phyloP scores from a whole-genome alignment of 2,888 invertebrate genomes.

The Hemicrepidius hirtus region DNA sequence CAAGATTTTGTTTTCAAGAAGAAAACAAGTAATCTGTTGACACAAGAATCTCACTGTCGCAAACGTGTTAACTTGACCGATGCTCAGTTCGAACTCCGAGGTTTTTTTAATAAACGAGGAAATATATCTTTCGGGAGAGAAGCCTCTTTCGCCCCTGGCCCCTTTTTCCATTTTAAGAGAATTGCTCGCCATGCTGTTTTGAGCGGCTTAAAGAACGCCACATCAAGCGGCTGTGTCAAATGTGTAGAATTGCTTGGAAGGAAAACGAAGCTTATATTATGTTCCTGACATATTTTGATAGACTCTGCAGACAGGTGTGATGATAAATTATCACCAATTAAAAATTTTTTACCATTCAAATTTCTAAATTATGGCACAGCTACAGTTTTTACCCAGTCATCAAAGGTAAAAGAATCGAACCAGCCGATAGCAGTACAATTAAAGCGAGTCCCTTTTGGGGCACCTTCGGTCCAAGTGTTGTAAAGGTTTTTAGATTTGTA shows the following conservation, averaged over 20 bases:
- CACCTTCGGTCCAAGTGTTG: slow-evolving; percentile 26
- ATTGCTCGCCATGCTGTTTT: slow-evolving; percentile 21
- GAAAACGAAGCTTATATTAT: slow-evolving; percentile 17
- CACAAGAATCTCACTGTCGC: too few species aligned
- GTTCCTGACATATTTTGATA: not conserved
- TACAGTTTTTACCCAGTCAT: slow-evolving; percentile 35
- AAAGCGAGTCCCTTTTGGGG: slow-evolving; percentile 6
- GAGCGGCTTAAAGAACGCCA: slow-evolving; percentile 17
- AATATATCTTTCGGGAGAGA: not conserved
- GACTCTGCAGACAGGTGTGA: not conserved
- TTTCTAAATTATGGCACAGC: slow-evolving; percentile 26
- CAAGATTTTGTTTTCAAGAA: too few species aligned
- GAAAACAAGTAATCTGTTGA: too few species aligned
- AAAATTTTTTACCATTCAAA: slow-evolving; percentile 16
- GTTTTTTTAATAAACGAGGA: not conserved
- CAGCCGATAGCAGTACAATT: slow-evolving; percentile 34
- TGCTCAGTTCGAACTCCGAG: too few species aligned
- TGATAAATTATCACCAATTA: slow-evolving; percentile 12
- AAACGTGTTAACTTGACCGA: too few species aligned
- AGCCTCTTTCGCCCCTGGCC: slow-evolving; percentile 9
- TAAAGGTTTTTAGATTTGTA: slow-evolving; percentile 23
- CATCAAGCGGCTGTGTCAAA: slow-evolving; percentile 24
- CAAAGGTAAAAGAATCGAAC: slow-evolving; percentile 48
- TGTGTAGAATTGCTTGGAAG: slow-evolving; percentile 22
- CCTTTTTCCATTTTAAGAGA: slow-evolving; percentile 55